Evolutionary conservation across 2,797 vertebrate species (phyloP).

Genomic region (Arctocebus calabarensis): DNA sequence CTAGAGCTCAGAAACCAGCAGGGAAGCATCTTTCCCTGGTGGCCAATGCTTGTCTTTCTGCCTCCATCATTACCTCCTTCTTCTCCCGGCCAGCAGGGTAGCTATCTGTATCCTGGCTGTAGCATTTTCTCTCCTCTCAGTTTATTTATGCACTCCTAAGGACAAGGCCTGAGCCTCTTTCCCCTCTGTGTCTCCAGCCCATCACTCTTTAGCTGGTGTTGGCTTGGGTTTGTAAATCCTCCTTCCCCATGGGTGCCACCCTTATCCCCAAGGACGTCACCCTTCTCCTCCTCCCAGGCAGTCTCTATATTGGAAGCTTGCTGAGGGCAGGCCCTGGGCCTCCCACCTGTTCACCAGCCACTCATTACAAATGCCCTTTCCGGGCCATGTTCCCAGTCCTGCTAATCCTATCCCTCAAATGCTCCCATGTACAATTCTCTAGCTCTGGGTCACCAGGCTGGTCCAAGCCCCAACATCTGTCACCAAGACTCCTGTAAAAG

Average conservation of each 20-base stretch:
- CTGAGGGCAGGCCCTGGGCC: not conserved
- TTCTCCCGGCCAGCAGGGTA: not conserved
- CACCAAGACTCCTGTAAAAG: not conserved
- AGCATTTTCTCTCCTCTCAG: not conserved
- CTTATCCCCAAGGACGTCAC: not conserved
- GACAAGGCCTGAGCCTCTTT: not conserved
- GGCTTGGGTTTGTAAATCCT: not conserved
- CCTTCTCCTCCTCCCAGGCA: not conserved
- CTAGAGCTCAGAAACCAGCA: not conserved
- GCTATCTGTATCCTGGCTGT: not conserved
- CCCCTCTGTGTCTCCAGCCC: not conserved
- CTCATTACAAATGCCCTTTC: not conserved
- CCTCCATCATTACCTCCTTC: not conserved
- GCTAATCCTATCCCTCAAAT: not conserved
- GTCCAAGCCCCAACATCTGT: not conserved
- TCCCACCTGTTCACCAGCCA: not conserved
- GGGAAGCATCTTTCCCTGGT: not conserved
- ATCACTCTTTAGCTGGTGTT: not conserved
- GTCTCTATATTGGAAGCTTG: not conserved
- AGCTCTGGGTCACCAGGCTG: not conserved
- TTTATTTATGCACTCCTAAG: not conserved
- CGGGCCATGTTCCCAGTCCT: not conserved
- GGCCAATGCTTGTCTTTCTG: not conserved
- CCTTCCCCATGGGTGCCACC: not conserved
- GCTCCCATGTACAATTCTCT: not conserved